phyloP scores from a whole-genome alignment of 2,888 invertebrate genomes.

The Aquatica leii region DNA sequence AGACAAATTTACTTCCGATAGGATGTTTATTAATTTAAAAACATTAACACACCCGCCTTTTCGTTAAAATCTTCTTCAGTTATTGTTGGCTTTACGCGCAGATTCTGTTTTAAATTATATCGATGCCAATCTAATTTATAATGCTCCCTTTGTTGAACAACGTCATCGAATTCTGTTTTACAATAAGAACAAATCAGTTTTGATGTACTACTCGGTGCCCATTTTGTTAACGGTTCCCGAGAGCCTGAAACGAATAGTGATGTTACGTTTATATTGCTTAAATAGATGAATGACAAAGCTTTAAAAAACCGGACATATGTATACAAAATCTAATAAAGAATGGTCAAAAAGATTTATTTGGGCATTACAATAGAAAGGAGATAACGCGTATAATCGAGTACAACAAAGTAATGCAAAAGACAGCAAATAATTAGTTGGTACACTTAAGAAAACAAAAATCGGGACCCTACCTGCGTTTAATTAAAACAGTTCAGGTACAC shows the following conservation, averaged over 20 bases:
- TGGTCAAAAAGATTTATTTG: too few relatives aligned
- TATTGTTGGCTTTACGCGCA: constrained; percentile 66
- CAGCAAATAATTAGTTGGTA: too few relatives aligned
- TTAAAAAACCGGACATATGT: too few relatives aligned
- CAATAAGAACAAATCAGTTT: constrained; percentile 64
- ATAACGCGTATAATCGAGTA: too few relatives aligned
- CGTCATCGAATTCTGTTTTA: constrained; percentile 64
- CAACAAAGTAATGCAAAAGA: too few relatives aligned
- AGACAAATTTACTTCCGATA: constrained; percentile 40
- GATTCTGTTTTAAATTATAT: constrained; percentile 78
- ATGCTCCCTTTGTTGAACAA: constrained; percentile 74
- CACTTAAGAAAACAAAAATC: too few relatives aligned
- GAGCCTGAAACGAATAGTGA: constrained; percentile 13
- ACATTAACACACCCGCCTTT: constrained; percentile 57
- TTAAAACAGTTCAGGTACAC: too few relatives aligned
- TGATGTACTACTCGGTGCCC: constrained; percentile 12
- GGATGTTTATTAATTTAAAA: constrained; percentile 39
- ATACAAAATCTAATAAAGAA: too few relatives aligned
- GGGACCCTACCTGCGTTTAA: too few relatives aligned
- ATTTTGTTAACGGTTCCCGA: background rate
- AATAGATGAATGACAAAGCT: too few relatives aligned
- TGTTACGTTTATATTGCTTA: background rate
- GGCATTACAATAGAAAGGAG: too few relatives aligned
- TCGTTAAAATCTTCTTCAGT: constrained; percentile 67
- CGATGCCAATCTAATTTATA: constrained; percentile 87